These are phyloP conservation scores for Chrysaora quinquecirrha DNA, from an alignment of 30 jellyfish, hydroid and myxozoan species.

Conservation along the genomic window DNA sequence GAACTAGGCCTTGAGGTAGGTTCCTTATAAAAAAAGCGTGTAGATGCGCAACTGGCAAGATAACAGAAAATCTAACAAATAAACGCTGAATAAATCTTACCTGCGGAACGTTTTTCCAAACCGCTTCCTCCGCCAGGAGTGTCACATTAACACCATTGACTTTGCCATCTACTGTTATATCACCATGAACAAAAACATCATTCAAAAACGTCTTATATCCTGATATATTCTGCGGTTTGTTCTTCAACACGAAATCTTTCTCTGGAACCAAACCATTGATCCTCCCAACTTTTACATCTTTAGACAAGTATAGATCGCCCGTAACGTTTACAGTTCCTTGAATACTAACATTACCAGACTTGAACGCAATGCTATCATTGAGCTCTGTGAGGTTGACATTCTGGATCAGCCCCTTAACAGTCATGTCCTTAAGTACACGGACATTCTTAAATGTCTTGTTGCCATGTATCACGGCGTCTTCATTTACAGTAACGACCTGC, in stretches of 20 bases:
- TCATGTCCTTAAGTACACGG: neutral
- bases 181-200: constrained; percentile 24
- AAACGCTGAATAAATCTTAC: no score
- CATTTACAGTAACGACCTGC: constrained; percentile 1
- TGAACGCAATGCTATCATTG: constrained; percentile 10
- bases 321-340: neutral
- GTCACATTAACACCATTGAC: constrained; percentile 38
- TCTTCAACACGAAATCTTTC: constrained; percentile 48
- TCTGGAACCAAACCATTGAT: constrained; percentile 34
- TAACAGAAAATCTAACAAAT: no score
- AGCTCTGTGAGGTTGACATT: constrained; percentile 2
- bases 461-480: constrained; percentile 10
- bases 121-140: constrained; percentile 24
- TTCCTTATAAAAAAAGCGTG: no score
- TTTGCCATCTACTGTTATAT: neutral
- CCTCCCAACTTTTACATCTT: neutral
- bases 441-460: constrained; percentile 2
- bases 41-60: no score
- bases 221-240: constrained; percentile 29
- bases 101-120: constrained; percentile 31
- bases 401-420: constrained; percentile 23
- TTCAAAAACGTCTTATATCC: constrained; percentile 24
- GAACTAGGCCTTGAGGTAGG: no score
- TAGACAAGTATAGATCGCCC: constrained; percentile 5
- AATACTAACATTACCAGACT: neutral